These are phyloP conservation scores for Neopipo cinnamomea DNA, from an alignment of 2,113 vertebrate species.

Conservation along the genomic window DNA sequence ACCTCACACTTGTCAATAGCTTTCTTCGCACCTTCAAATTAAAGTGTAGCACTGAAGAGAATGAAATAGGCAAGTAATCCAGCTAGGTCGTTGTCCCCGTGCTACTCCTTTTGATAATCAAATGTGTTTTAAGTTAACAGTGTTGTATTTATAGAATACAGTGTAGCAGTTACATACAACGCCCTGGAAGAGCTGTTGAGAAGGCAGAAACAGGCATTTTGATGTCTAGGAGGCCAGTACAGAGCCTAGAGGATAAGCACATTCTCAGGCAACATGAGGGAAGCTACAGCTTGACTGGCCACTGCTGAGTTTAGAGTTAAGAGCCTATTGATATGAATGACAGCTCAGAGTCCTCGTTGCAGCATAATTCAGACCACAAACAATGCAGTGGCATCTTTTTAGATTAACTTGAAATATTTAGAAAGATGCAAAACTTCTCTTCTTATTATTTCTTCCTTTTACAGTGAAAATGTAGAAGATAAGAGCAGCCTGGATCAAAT, in stretches of 20 bases:
- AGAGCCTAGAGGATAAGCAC: not conserved
- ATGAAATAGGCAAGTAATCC: not conserved
- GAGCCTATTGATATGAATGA: not conserved
- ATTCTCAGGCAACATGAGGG: not conserved
- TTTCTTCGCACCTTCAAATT: not conserved
- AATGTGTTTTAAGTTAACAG: not conserved
- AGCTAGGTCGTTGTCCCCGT: not conserved
- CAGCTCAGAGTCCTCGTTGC: not conserved
- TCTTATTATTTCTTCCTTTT: not conserved
- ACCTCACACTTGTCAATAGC: not conserved
- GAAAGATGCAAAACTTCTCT: not conserved
- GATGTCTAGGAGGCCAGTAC: not conserved
- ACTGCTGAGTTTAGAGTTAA: not conserved
- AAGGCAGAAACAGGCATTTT: not conserved
- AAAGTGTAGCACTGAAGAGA: not conserved
- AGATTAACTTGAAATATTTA: not conserved
- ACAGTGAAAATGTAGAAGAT: not conserved
- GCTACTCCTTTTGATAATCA: not conserved
- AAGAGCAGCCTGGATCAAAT: constrained; percentile 22
- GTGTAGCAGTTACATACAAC: not conserved
- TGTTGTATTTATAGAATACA: not conserved
- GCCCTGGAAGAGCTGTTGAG: not conserved
- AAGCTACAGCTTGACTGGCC: not conserved
- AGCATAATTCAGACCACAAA: constrained; percentile 7
- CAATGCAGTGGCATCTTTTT: not conserved